These are phyloP conservation scores for Drosophila bunnanda DNA, from an alignment of 2,888 invertebrate genomes.

Conservation along the genomic window DNA sequence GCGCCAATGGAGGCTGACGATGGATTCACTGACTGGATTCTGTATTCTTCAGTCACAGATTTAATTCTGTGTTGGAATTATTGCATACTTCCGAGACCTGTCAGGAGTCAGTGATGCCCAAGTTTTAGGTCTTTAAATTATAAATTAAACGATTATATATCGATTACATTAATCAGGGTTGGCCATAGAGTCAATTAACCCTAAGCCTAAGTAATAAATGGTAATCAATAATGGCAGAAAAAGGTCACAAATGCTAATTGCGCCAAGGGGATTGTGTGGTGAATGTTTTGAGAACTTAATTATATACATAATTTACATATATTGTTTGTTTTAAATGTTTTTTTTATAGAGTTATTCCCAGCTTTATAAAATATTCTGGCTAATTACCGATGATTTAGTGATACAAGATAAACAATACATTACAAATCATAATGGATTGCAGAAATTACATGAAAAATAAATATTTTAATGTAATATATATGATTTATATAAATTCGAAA, in stretches of 20 bases:
- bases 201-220: background rate
- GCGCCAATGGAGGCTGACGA: background rate
- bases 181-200: background rate
- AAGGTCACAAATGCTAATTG: constrained; percentile 1
- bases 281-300: background rate
- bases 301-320: background rate
- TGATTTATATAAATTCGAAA: no score
- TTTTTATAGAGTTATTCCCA: background rate
- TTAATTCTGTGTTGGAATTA: background rate
- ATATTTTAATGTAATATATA: no score
- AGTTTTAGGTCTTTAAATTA: background rate
- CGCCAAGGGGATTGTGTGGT: background rate
- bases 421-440: no score
- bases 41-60: background rate
- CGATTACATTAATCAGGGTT: background rate
- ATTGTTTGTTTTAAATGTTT: background rate
- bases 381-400: background rate
- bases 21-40: background rate
- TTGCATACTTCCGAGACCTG: background rate
- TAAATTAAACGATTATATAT: background rate
- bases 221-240: background rate
- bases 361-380: background rate
- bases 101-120: background rate
- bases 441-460: no score
- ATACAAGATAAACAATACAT: background rate